These are phyloP conservation scores for Lacanobia oleracea DNA, from an alignment of 2,888 invertebrate genomes.

Conservation along the genomic window DNA sequence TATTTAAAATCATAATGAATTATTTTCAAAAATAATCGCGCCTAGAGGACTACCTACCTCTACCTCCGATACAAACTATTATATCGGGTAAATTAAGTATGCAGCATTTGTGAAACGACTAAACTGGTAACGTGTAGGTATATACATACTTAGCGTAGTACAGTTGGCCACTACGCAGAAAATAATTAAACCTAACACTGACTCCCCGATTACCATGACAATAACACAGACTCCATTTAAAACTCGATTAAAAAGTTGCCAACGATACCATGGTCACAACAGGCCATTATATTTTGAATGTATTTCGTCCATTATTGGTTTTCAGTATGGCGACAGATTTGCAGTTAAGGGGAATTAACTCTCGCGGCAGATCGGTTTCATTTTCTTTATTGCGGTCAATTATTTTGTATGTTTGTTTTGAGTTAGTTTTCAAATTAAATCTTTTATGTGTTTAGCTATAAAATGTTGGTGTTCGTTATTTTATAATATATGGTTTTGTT, in stretches of 20 bases:
- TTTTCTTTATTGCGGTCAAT: conserved; percentile 21
- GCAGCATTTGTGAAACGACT: too few relatives aligned
- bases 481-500: too few relatives aligned
- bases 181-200: conserved; percentile 11
- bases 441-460: neutral
- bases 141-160: neutral
- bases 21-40: too few relatives aligned
- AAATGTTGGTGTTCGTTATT: neutral
- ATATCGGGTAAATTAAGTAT: too few relatives aligned
- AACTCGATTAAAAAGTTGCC: conserved; percentile 56
- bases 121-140: too few relatives aligned
- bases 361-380: conserved; percentile 14
- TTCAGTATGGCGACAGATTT: conserved; percentile 40
- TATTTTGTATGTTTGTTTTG: conserved; percentile 30
- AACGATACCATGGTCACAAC: conserved; percentile 21
- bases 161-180: neutral
- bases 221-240: conserved; percentile 23
- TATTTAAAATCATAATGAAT: too few relatives aligned
- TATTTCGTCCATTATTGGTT: conserved; percentile 46
- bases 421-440: conserved; percentile 7
- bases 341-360: conserved; percentile 45
- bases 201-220: conserved; percentile 39
- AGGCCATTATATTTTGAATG: conserved; percentile 50
- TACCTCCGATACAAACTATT: too few relatives aligned
- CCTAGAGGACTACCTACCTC: too few relatives aligned